Evolutionary conservation across 2,888 invertebrate genomes (phyloP).

Genomic region (Hypomecis punctinalis): DNA sequence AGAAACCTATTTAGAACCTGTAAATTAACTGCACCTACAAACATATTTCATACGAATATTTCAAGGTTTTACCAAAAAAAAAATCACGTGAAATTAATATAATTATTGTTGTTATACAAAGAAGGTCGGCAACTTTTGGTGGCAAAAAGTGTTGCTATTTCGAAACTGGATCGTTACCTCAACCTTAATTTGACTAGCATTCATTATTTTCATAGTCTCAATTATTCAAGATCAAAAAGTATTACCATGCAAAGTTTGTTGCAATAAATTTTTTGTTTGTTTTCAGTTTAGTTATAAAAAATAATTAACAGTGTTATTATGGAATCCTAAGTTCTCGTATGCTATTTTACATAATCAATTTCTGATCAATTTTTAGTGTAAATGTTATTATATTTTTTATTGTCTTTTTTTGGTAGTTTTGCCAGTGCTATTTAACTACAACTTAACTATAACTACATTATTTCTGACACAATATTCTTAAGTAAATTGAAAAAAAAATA

Average conservation of each 20-base stretch:
- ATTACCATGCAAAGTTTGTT: constrained; percentile 14
- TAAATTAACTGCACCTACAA: constrained; percentile 3
- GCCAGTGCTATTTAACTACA: too few species aligned
- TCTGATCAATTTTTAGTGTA: too few species aligned
- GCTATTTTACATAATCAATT: too few species aligned
- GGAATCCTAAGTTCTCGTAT: too few species aligned
- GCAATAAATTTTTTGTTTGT: constrained; percentile 7
- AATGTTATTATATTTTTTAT: too few species aligned
- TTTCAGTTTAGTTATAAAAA: too few species aligned
- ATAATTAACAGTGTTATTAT: too few species aligned
- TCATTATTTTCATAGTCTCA: constrained; percentile 23
- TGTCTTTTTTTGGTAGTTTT: too few species aligned
- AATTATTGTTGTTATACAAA: constrained; percentile 50
- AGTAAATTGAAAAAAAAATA: too few species aligned
- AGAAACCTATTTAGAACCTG: neutral
- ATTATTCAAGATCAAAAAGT: constrained; percentile 27
- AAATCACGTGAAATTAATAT: constrained; percentile 57
- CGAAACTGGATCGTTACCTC: constrained; percentile 31
- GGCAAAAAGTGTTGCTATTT: constrained; percentile 29
- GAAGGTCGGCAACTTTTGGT: constrained; percentile 28
- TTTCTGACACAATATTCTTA: too few species aligned
- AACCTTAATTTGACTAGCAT: constrained; percentile 32
- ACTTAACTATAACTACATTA: too few species aligned
- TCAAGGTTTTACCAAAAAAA: constrained; percentile 45
- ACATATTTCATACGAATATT: constrained; percentile 27